Percentiles rank a stretch among this genome's conserved stretches.
Conservation (phyloP, 2,888 invertebrate genomes). For the Peribatodes rhomboidaria region DNA sequence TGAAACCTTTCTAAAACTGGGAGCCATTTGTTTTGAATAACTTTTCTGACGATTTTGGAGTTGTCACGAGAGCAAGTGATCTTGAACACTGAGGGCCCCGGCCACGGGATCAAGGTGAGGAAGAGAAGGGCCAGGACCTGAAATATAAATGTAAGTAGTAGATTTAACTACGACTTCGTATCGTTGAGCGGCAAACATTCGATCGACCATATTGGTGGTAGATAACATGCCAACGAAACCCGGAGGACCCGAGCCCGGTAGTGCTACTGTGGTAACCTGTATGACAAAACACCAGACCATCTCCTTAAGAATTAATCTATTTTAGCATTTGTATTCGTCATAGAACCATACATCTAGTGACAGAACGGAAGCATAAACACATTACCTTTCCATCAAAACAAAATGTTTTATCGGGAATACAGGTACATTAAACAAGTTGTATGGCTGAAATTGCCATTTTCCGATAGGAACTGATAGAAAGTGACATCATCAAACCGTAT, state of each 20-base stretch:
- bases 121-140: slow-evolving; percentile 93
- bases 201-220: too few relatives aligned
- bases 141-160: slow-evolving; percentile 84
- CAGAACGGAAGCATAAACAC: neutral
- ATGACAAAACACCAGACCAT: neutral
- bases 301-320: neutral
- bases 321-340: neutral
- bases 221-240: neutral
- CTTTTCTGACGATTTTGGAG: slow-evolving; percentile 94
- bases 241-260: neutral
- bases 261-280: neutral
- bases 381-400: neutral
- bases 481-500: slow-evolving; percentile 38
- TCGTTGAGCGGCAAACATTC: neutral
- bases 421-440: neutral
- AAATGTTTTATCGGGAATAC: neutral
- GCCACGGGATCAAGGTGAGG: slow-evolving; percentile 95
- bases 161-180: neutral
- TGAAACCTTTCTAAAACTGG: slow-evolving; percentile 96
- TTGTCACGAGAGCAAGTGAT: slow-evolving; percentile 95
- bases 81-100: slow-evolving; percentile 94
- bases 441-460: neutral
- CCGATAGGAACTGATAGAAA: slow-evolving; percentile 1
- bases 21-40: slow-evolving; percentile 96
- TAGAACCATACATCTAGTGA: neutral